These are phyloP conservation scores for Hippocampus zosterae DNA, from an alignment of 2,113 vertebrate species.

Conservation along the genomic window DNA sequence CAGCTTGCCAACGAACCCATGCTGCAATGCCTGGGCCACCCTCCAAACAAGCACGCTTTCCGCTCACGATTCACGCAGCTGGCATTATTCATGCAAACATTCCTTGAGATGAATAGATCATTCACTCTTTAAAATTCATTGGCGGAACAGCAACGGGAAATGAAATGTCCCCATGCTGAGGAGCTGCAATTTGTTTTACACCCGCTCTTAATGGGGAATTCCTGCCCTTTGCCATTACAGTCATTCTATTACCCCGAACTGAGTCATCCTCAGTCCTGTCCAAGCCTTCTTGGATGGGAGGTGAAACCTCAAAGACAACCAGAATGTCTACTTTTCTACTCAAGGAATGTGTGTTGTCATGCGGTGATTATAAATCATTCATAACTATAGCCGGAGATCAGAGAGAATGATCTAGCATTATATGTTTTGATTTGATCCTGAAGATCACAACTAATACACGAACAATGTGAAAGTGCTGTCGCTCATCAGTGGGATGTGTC, in stretches of 20 bases:
- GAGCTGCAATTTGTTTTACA: slow-evolving; percentile 11
- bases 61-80: slow-evolving; percentile 37
- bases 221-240: slow-evolving; percentile 18
- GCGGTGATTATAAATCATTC: slow-evolving; percentile 53
- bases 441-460: slow-evolving; percentile 38
- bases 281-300: too few species aligned
- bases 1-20: slow-evolving; percentile 42
- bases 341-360: slow-evolving; percentile 33
- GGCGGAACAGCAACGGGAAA: slow-evolving; percentile 10
- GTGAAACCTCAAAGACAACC: too few species aligned
- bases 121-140: slow-evolving; percentile 28
- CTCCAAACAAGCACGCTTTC: slow-evolving; percentile 17
- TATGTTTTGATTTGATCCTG: slow-evolving; percentile 48
- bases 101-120: slow-evolving; percentile 20
- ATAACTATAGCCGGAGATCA: slow-evolving; percentile 51
- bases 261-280: too few species aligned
- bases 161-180: slow-evolving; percentile 4
- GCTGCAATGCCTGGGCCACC: slow-evolving; percentile 14
- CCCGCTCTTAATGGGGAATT: slow-evolving; percentile 35
- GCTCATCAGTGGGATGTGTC: slow-evolving; percentile 30
- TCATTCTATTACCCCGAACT: slow-evolving; percentile 21
- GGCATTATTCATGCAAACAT: slow-evolving; percentile 27
- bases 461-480: slow-evolving; percentile 28
- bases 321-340: slow-evolving; percentile 28
- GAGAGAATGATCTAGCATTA: slow-evolving; percentile 43